These are phyloP conservation scores for Elymnias hypermnestra DNA, from an alignment of 1,140 invertebrate genomes.

Conservation along the genomic window DNA sequence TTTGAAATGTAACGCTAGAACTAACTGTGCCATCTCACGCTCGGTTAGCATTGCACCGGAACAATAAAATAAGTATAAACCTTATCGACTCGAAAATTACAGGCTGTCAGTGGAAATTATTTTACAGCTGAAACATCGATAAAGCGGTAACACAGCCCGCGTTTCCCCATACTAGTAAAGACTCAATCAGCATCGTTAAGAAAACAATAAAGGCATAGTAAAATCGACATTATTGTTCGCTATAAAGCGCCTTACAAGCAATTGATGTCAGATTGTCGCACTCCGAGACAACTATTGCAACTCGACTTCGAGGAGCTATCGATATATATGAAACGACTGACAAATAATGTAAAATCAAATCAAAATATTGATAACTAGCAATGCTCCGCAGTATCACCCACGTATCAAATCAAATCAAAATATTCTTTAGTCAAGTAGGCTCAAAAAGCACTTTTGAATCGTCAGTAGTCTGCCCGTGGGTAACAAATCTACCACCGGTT, in stretches of 20 bases:
- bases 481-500: no score
- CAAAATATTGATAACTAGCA: no score
- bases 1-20: background rate
- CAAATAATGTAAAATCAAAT: no score
- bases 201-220: constrained; percentile 24
- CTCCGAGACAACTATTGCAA: constrained; percentile 12
- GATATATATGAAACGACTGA: no score
- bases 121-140: constrained; percentile 12
- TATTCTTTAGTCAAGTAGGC: no score
- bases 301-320: no score
- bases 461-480: no score
- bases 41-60: background rate
- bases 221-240: constrained; percentile 27
- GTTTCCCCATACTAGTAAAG: constrained; percentile 23
- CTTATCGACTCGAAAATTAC: constrained; percentile 17
- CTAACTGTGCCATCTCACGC: constrained; percentile 3
- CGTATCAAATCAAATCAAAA: no score
- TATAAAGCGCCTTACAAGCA: constrained; percentile 28
- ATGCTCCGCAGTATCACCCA: no score
- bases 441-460: no score
- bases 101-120: constrained; percentile 18
- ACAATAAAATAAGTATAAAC: constrained; percentile 10
- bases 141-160: constrained; percentile 11
- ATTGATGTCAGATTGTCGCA: constrained; percentile 18
- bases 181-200: constrained; percentile 27